Conservation (phyloP, 1,140 invertebrate species). For the Pseudomyrmex sp. region DNA sequence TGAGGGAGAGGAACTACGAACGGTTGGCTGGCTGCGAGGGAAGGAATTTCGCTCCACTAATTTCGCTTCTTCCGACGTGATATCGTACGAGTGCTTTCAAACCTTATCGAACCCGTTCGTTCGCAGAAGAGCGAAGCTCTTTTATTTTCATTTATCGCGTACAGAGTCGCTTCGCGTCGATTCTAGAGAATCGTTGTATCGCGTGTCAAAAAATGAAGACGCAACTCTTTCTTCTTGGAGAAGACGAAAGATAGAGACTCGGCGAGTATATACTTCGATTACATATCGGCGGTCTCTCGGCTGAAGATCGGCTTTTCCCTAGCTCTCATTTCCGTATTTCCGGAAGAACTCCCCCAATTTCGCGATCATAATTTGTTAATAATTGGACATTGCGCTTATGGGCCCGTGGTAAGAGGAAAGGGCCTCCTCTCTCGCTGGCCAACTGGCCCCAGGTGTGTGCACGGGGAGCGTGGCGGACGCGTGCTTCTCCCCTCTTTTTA, state of each 20-base stretch:
- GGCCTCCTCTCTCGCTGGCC: conserved; percentile 69
- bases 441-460: conserved; percentile 75
- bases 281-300: conserved; percentile 11
- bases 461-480: conserved; percentile 82
- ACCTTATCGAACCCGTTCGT: conserved; percentile 25
- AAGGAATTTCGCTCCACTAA: conserved; percentile 76
- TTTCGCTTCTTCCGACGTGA: conserved; percentile 69
- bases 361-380: conserved; percentile 79
- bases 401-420: conserved; percentile 62
- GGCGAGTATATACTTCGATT: background rate
- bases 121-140: background rate
- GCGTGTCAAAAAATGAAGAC: background rate
- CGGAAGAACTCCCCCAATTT: conserved; percentile 73
- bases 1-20: conserved; percentile 76
- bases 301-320: background rate
- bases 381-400: conserved; percentile 80
- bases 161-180: too few relatives aligned
- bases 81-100: conserved; percentile 69
- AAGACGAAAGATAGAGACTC: background rate
- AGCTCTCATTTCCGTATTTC: conserved; percentile 66
- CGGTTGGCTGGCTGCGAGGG: conserved; percentile 60
- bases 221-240: background rate
- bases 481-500: conserved; percentile 83
- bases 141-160: background rate
- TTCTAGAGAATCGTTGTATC: too few relatives aligned